phyloP scores from a whole-genome alignment of 2,113 vertebrate species.

The Melanostigma gelatinosum region DNA sequence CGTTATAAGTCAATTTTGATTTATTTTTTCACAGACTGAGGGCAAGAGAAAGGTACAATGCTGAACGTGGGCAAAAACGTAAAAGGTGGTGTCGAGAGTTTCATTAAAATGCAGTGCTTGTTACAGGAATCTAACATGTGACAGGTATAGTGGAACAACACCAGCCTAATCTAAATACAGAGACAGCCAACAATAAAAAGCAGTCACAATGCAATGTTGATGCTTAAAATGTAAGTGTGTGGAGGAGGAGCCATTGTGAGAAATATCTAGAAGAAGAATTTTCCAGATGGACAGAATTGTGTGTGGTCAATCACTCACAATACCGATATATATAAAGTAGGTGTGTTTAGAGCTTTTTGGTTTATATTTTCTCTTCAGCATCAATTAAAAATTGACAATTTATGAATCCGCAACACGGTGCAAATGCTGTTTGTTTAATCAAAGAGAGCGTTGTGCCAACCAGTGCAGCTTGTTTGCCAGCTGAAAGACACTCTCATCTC shows the following conservation, averaged over 20 bases:
- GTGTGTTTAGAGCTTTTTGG: not conserved
- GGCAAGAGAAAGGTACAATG: constrained; percentile 17
- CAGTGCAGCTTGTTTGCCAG: constrained; percentile 33
- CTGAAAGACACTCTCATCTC: constrained; percentile 32
- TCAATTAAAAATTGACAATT: constrained; percentile 1
- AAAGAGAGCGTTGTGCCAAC: constrained; percentile 15
- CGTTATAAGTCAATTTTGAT: constrained; percentile 32
- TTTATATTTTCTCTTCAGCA: not conserved
- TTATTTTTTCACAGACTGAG: constrained; percentile 32
- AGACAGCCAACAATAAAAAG: constrained; percentile 8
- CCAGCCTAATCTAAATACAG: not conserved
- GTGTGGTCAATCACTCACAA: not conserved
- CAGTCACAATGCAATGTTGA: not conserved
- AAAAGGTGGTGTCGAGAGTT: constrained; percentile 22
- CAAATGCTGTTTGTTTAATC: constrained; percentile 24
- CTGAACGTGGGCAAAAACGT: constrained; percentile 20
- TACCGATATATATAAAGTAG: too few relatives aligned
- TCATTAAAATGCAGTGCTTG: not conserved
- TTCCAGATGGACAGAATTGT: not conserved
- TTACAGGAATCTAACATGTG: not conserved
- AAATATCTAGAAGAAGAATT: constrained; percentile 4
- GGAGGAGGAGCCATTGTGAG: not conserved
- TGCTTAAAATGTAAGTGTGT: not conserved
- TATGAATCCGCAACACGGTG: not conserved
- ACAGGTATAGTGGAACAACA: not conserved